phyloP scores from a whole-genome alignment of 2,113 vertebrate genomes.

The Peromyscus maniculatus region DNA sequence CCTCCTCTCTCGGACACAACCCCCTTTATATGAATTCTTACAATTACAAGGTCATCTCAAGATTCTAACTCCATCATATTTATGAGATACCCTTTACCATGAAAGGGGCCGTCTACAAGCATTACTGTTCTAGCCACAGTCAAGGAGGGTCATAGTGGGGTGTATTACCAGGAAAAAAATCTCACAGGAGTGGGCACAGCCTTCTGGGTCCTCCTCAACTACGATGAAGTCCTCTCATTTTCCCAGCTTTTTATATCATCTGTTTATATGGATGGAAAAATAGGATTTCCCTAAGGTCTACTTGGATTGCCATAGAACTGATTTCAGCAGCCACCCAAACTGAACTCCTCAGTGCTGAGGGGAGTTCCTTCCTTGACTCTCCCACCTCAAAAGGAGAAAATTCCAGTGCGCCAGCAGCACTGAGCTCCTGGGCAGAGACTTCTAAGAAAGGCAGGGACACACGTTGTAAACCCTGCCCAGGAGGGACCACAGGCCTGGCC shows the following conservation, averaged over 20 bases:
- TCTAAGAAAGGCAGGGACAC: neutral
- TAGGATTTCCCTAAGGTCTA: neutral
- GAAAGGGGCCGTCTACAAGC: neutral
- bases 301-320: neutral
- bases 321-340: neutral
- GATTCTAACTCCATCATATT: neutral
- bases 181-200: too few relatives aligned
- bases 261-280: neutral
- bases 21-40: neutral
- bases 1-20: neutral
- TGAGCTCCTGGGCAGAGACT: conserved; percentile 8
- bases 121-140: neutral
- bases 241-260: neutral
- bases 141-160: too few relatives aligned
- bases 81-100: neutral
- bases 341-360: neutral
- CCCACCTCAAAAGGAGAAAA: neutral
- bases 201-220: too few relatives aligned
- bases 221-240: accelerated
- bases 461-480: neutral
- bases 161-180: neutral
- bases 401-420: neutral
- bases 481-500: neutral
- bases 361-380: neutral
- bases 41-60: neutral